Evolutionary conservation across 1,140 invertebrate genomes (phyloP), one percentile per base, ranked within the genome.

Genomic region (Tenebrio molitor): DNA sequence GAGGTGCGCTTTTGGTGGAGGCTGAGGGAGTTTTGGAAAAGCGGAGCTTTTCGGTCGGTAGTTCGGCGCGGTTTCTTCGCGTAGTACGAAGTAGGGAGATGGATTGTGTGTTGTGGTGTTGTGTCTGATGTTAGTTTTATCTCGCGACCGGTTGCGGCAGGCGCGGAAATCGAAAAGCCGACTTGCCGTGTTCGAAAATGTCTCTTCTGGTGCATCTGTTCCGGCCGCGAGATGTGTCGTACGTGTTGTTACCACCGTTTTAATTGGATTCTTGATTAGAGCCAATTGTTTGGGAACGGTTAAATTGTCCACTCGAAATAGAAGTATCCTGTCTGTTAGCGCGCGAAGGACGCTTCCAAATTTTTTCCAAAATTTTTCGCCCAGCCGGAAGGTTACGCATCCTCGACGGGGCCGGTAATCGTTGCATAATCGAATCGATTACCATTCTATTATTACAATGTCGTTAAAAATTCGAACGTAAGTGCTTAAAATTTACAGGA

Each of bases 221-320:
- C 23, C 23, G 50, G 50, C 23, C 21, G 19, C 50, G 50, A 34
- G 50, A 58, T 50, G 4, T 8, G 44, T 58, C 23, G 12, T 2
- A 3, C 29, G 50, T 58, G 50, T 29, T 58, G 50, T 25, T 58
- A 58, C 15, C 29, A 58, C 50, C n/a, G 23, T 58, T 58, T 58
- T 58, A 58, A 58, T 58, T 58, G 50, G 50, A 58, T 29, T 58
- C 50, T 58, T 58, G 50, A 58, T 58, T 58, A 58, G 23, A 29
- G 50, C 50, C 50, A 58, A 58, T 58, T 58, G 50, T 58, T 58
- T 58, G 50, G 50, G 50, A 58, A 58, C 50, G 50, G 50, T 58
- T 58, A 58, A 58, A 58, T 58, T 58, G 50, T 58, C 19, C 29
- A 29, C 8, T 58, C 29, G 23, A 23, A 58, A 58, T 33, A 58